Percentiles rank a stretch among this genome's conserved stretches.
Evolutionary conservation across 2,888 invertebrate species (phyloP).

Genomic region (Proisotoma minuta): DNA sequence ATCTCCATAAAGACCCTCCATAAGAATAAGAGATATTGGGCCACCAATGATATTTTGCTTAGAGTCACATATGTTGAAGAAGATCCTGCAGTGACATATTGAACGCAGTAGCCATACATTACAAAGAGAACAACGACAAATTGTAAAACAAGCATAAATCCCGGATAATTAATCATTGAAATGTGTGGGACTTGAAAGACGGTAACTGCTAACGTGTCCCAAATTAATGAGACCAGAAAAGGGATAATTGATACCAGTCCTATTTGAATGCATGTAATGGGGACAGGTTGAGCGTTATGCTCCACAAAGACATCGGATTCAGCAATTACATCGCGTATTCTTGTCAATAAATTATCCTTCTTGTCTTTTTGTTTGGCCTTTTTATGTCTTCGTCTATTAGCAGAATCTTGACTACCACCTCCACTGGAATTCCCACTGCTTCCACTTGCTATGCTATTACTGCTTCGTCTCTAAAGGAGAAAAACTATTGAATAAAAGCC

Average conservation of each 20-base stretch:
- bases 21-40: slow-evolving; percentile 17
- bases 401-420: not conserved
- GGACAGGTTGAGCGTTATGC: slow-evolving; percentile 16
- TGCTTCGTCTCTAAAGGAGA: not conserved
- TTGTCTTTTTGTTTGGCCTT: not conserved
- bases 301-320: slow-evolving; percentile 26
- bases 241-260: slow-evolving; percentile 25
- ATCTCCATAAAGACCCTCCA: slow-evolving; percentile 29
- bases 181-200: slow-evolving; percentile 35
- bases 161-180: slow-evolving; percentile 32
- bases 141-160: slow-evolving; percentile 30
- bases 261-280: slow-evolving; percentile 16
- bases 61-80: not conserved
- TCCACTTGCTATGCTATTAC: not conserved
- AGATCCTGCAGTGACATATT: not conserved
- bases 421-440: not conserved
- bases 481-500: not conserved
- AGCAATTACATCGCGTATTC: slow-evolving; percentile 22
- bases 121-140: not conserved
- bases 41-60: not conserved
- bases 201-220: slow-evolving; percentile 35
- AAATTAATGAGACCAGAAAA: slow-evolving; percentile 21
- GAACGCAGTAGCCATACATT: slow-evolving; percentile 11
- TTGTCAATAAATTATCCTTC: slow-evolving; percentile 24
- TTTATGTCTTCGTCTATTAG: not conserved